Base-by-base conservation (phyloP, 1,140 invertebrate species). In the Chironomus tepperi region DNA sequence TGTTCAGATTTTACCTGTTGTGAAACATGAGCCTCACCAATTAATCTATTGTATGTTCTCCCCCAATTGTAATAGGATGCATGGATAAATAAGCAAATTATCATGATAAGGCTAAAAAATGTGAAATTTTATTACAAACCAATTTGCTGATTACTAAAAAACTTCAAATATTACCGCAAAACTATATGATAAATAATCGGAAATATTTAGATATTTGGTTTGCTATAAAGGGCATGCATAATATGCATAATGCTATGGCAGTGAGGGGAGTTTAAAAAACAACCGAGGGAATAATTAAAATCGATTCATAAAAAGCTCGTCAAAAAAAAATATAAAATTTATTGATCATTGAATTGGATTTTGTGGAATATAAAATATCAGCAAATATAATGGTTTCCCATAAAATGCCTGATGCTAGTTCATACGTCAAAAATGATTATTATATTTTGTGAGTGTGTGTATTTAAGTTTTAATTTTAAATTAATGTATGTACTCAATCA, bases 221-320 rank as follows among this genome's bases (percentile, higher is more conserved):
- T 34, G 24, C 24, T 34, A 34, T 34, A 34, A 34, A 34, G 24
- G 5, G 24, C 24, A 34, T 34, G 24, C 24, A 34, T 34, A 34
- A 34, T 34, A 34, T 34, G 24, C 24, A 34, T 34, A 34, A 34
- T 3, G 43, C 43, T 10, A 15, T 12, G n/a, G 47, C 47, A 57
- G 8, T 2, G 43, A 57, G 47, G 24, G 24, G 24, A 34, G 24
- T 34, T 34, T 34, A 34, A 34, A 34, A 34, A 1, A 34, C 24
- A 34, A 57, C 47, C 47, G n/a, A 57, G 47, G 47, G 47, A 57
- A 57, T 57, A 57, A 57, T 57, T 57, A 57, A 57, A 57, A 57
- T 57, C n/a, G 47, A 12, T 57, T 57, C n/a, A n/a, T n/a, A n/a
- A 57, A 57, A 57, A 57, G 47, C 47, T 57, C 47, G n/a, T 15